phyloP scores from a whole-genome alignment of 2,888 invertebrate species.

The Dryomyza anilis region DNA sequence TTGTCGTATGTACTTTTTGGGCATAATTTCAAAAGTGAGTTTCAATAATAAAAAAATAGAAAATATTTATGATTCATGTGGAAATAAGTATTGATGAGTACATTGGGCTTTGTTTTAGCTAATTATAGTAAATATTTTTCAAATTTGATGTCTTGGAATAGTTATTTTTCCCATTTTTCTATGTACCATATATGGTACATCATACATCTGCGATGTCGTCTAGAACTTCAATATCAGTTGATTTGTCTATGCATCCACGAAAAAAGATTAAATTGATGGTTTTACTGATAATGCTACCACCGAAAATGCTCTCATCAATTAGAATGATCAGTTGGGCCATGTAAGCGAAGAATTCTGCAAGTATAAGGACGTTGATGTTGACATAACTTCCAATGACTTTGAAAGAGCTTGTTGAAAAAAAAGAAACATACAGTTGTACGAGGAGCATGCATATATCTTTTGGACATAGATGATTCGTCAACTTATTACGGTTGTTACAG shows the following conservation, averaged over 20 bases:
- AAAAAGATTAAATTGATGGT: neutral
- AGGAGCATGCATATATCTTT: conserved; percentile 30
- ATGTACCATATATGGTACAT: too few species aligned
- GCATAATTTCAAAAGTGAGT: too few species aligned
- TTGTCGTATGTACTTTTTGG: too few species aligned
- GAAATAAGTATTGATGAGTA: too few species aligned
- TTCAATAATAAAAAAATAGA: too few species aligned
- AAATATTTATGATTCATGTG: too few species aligned
- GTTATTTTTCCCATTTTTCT: neutral
- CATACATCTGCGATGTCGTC: too few species aligned
- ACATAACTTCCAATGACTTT: conserved; percentile 25
- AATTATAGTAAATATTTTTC: neutral
- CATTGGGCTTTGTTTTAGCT: neutral
- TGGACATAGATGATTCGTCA: conserved; percentile 28
- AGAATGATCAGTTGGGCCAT: too few species aligned
- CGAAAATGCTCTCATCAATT: too few species aligned
- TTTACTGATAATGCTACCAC: neutral
- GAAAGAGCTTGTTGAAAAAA: conserved; percentile 30
- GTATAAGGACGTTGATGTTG: too few species aligned
- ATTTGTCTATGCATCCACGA: neutral
- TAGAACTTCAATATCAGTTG: neutral
- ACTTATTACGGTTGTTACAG: conserved; percentile 29
- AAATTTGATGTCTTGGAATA: neutral
- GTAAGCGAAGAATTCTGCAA: too few species aligned
- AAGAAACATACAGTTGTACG: conserved; percentile 27